Evolutionary conservation across 2,888 invertebrate genomes (phyloP).

Genomic region (Meghimatium bilineatum): DNA sequence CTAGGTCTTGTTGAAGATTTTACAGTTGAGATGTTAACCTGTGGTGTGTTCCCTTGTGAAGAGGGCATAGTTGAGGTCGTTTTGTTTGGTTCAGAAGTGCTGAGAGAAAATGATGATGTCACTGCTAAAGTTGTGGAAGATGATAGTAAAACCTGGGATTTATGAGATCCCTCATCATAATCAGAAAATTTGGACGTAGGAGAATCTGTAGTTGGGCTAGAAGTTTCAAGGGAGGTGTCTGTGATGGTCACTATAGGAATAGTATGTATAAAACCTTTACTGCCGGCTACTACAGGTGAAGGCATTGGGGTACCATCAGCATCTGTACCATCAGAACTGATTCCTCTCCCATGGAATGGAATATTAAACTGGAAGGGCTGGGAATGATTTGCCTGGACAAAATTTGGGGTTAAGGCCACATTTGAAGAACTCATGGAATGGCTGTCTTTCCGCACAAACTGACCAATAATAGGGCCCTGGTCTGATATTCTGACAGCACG

Average conservation of each 20-base stretch:
- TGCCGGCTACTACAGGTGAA: constrained; percentile 7
- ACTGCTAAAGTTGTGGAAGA: not conserved
- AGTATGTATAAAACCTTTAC: constrained; percentile 28
- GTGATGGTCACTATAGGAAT: constrained; percentile 49
- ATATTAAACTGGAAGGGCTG: constrained; percentile 70
- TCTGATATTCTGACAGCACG: constrained; percentile 41
- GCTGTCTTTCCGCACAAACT: constrained; percentile 58
- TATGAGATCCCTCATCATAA: not conserved
- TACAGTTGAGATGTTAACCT: not conserved
- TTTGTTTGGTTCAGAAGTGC: constrained; percentile 26
- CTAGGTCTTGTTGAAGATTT: constrained; percentile 18
- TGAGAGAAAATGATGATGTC: not conserved
- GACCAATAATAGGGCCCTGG: constrained; percentile 67
- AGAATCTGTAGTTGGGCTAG: constrained; percentile 35
- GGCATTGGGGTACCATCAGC: not conserved
- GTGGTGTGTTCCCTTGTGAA: not conserved
- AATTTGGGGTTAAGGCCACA: constrained; percentile 42
- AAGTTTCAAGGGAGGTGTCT: constrained; percentile 37
- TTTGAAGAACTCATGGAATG: constrained; percentile 1
- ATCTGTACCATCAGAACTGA: not conserved
- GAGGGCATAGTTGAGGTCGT: constrained; percentile 19
- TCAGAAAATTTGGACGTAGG: not conserved
- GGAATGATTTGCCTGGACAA: constrained; percentile 40
- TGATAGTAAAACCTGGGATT: not conserved
- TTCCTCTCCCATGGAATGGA: constrained; percentile 57